Percentiles rank a stretch among this genome's conserved stretches.
These are phyloP conservation scores for Cryptocephalus moraei DNA, from an alignment of 2,888 invertebrate species.

Conservation along the genomic window DNA sequence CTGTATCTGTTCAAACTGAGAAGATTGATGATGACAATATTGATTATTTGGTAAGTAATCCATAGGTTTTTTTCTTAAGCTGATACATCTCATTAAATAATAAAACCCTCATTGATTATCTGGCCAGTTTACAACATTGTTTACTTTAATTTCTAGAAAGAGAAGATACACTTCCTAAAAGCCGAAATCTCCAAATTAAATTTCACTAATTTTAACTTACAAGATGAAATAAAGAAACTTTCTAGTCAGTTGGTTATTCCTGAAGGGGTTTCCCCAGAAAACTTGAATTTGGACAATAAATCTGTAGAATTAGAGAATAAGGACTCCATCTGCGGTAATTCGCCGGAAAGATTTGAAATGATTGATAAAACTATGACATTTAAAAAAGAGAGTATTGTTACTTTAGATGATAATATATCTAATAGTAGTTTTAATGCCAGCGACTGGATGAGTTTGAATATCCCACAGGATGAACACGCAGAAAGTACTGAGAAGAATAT, in stretches of 20 bases:
- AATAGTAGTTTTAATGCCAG: conserved; percentile 31
- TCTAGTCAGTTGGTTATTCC: conserved; percentile 11
- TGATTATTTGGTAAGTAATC: conserved; percentile 18
- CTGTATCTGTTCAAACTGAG: conserved; percentile 41
- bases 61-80: not conserved
- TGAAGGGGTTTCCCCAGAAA: not conserved
- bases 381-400: conserved; percentile 22
- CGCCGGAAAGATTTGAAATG: conserved; percentile 54
- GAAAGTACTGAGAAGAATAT: conserved; percentile 7
- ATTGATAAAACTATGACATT: conserved; percentile 31
- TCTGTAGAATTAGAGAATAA: conserved; percentile 10
- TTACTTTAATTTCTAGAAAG: conserved; percentile 4
- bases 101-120: not conserved
- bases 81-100: no score
- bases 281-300: not conserved
- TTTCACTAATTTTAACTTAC: conserved; percentile 35
- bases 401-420: conserved; percentile 30
- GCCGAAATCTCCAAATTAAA: conserved; percentile 33
- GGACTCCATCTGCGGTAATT: conserved; percentile 41
- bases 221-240: conserved; percentile 23
- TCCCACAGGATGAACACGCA: conserved; percentile 10
- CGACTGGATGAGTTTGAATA: conserved; percentile 38
- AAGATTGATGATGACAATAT: conserved; percentile 25
- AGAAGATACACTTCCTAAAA: conserved; percentile 35
- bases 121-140: no score